A percentile compares a stretch with the other conserved stretches of the same genome.
These are phyloP conservation scores for Nothoprocta pentlandii DNA, from an alignment of 2,113 vertebrate genomes.

Conservation along the genomic window DNA sequence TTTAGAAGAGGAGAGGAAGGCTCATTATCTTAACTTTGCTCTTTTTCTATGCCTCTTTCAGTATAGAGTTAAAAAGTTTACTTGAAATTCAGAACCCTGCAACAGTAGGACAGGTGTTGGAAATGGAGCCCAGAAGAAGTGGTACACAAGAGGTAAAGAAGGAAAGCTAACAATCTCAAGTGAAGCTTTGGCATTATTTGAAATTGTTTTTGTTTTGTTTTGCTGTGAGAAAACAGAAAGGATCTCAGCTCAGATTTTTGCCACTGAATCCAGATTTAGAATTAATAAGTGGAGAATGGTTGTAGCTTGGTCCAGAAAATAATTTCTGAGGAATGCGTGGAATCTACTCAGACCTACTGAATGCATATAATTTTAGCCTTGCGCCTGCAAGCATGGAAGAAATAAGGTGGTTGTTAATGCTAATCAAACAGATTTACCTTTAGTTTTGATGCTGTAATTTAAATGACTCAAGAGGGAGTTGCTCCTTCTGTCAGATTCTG, in stretches of 20 bases:
- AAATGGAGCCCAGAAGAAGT: background rate
- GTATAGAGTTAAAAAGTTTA: background rate
- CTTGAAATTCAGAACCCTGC: background rate
- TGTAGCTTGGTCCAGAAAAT: background rate
- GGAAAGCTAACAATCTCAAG: background rate
- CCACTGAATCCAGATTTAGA: background rate
- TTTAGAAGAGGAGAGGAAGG: background rate
- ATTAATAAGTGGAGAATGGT: background rate
- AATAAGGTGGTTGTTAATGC: background rate
- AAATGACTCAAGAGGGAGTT: background rate
- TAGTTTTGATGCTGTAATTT: background rate
- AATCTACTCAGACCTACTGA: background rate
- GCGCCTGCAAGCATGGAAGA: background rate
- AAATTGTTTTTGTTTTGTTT: background rate
- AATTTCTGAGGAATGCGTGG: background rate
- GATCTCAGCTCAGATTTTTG: background rate
- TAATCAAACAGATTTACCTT: background rate
- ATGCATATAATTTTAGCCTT: background rate
- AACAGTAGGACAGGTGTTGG: background rate
- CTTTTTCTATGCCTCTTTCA: background rate
- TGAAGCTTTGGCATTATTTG: background rate
- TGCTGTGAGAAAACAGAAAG: background rate
- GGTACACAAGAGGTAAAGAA: background rate
- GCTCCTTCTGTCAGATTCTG: background rate
- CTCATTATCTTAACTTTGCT: background rate